These are phyloP conservation scores for Ferrisia virgata DNA, from an alignment of 2,888 invertebrate species.

Conservation along the genomic window DNA sequence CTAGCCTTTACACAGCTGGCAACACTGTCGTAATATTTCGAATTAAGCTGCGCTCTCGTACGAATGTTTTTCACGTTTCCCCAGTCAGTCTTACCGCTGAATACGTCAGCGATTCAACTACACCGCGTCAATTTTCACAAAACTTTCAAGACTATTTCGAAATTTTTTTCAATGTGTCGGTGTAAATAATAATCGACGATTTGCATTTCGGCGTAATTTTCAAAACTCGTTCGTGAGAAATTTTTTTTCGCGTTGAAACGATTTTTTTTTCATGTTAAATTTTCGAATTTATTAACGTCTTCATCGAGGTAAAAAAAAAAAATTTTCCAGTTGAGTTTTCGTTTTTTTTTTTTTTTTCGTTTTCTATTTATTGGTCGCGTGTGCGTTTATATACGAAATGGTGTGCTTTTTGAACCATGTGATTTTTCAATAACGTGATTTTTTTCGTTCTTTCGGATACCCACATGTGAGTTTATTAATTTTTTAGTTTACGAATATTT, in stretches of 20 bases:
- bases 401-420: not conserved
- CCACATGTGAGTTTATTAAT: not conserved
- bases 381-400: not conserved
- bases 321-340: not conserved
- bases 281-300: not conserved
- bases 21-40: constrained; percentile 28
- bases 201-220: not conserved
- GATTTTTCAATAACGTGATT: not conserved
- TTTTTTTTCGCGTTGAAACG: not conserved
- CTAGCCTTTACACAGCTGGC: not conserved
- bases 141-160: not conserved
- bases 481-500: not conserved
- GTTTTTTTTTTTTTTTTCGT: not conserved
- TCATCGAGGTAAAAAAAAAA: not conserved
- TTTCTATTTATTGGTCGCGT: not conserved
- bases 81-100: constrained; percentile 33
- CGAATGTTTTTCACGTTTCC: constrained; percentile 21
- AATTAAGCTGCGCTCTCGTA: constrained; percentile 18
- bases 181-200: not conserved
- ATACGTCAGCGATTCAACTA: constrained; percentile 3
- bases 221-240: not conserved
- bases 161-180: not conserved
- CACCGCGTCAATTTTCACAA: not conserved
- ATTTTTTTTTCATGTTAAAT: not conserved
- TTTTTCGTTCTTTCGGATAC: not conserved